Evolutionary conservation across 2,113 vertebrate genomes (phyloP).

Genomic region (Sebastes schlegelii): DNA sequence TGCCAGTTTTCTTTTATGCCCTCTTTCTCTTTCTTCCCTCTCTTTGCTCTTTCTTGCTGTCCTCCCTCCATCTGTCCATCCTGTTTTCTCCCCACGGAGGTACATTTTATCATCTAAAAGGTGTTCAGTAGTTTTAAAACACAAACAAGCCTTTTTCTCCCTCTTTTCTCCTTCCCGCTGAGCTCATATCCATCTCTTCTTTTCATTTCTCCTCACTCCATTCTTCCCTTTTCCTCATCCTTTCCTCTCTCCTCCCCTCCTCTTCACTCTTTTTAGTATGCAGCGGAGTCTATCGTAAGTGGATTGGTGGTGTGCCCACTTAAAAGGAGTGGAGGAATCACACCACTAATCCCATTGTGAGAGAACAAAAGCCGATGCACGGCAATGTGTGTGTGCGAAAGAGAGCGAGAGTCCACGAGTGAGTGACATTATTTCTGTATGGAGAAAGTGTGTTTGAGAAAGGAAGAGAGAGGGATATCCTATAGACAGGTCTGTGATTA

Average conservation of each 20-base stretch:
- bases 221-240: slow-evolving; percentile 14
- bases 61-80: neutral
- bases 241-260: slow-evolving; percentile 35
- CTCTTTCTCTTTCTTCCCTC: slow-evolving; percentile 8
- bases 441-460: slow-evolving; percentile 40
- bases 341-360: slow-evolving; percentile 80
- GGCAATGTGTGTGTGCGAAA: slow-evolving; percentile 17
- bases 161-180: neutral
- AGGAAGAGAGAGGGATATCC: slow-evolving; percentile 44
- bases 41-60: neutral
- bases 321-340: slow-evolving; percentile 78
- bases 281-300: slow-evolving; percentile 71
- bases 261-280: slow-evolving; percentile 63
- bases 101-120: slow-evolving; percentile 1
- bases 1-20: slow-evolving; percentile 24
- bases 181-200: neutral
- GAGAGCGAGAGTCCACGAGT: slow-evolving; percentile 27
- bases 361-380: slow-evolving; percentile 64
- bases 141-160: neutral
- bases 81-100: neutral
- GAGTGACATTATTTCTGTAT: slow-evolving; percentile 42
- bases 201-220: neutral
- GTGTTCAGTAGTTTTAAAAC: neutral
- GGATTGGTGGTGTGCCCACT: slow-evolving; percentile 78
- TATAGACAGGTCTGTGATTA: slow-evolving; percentile 25